Evolutionary conservation across 23 tunicate species (phyloP).

Genomic region (Oikopleura dioica): DNA sequence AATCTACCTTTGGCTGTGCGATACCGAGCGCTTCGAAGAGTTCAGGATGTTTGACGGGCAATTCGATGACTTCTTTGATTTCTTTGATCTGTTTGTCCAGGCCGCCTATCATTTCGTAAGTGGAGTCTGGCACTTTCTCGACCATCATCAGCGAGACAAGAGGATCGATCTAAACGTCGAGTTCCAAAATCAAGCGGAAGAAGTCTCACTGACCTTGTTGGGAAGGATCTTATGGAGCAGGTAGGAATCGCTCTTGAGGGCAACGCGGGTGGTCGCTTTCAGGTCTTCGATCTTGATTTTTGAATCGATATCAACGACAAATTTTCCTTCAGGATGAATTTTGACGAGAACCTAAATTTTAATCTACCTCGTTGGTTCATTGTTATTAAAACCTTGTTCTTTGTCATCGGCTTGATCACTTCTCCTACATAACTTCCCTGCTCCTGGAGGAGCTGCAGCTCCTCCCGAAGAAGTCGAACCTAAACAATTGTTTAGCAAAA

Average conservation of each 20-base stretch:
- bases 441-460: conserved; percentile 69
- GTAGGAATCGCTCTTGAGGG: conserved; percentile 62
- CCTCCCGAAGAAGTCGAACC: conserved; percentile 67
- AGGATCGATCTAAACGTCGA: too few relatives aligned
- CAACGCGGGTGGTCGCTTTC: conserved; percentile 61
- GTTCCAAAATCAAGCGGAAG: too few relatives aligned
- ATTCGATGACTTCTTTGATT: conserved; percentile 82
- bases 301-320: conserved; percentile 78
- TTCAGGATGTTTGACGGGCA: conserved; percentile 94
- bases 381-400: too few relatives aligned
- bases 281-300: conserved; percentile 61
- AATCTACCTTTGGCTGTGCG: conserved; percentile 96
- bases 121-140: conserved; percentile 93
- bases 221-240: conserved; percentile 78
- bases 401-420: conserved; percentile 73
- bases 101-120: conserved; percentile 97
- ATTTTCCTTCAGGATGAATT: conserved; percentile 90
- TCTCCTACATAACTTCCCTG: conserved; percentile 88
- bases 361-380: too few relatives aligned
- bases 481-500: neutral
- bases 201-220: too few relatives aligned
- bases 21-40: conserved; percentile 87
- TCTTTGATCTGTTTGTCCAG: conserved; percentile 85
- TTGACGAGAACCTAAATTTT: conserved; percentile 70
- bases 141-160: conserved; percentile 93